phyloP scores from a whole-genome alignment of 2,888 invertebrate genomes.

The Zaprionus obscuricornis region DNA sequence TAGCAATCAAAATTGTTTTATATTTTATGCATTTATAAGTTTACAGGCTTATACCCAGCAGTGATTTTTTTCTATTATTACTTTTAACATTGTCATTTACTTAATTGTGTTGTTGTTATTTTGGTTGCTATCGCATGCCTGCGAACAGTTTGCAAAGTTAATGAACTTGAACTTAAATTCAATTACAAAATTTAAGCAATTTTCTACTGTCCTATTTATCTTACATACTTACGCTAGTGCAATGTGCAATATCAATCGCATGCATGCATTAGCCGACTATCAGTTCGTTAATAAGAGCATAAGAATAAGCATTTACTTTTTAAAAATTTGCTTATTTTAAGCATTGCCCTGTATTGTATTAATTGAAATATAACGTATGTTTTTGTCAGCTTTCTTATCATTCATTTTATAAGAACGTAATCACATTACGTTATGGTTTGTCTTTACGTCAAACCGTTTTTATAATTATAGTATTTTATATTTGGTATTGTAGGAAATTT shows the following conservation, averaged over 20 bases:
- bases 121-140: slow-evolving; percentile 52
- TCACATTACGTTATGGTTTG: not conserved
- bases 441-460: not conserved
- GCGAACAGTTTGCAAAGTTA: slow-evolving; percentile 50
- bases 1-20: no score
- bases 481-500: not conserved
- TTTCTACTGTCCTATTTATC: no score
- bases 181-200: slow-evolving; percentile 34
- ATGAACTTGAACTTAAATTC: slow-evolving; percentile 50
- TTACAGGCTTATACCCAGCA: no score
- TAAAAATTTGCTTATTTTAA: no score
- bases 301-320: no score
- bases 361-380: not conserved
- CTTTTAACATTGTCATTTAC: slow-evolving; percentile 44
- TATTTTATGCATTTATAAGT: no score
- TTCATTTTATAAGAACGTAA: not conserved
- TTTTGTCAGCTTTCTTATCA: not conserved
- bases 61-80: no score
- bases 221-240: not conserved
- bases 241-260: not conserved
- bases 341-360: not conserved
- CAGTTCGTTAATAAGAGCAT: no score
- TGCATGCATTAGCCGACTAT: no score
- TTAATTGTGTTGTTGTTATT: slow-evolving; percentile 20
- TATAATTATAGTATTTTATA: slow-evolving; percentile 28